These are phyloP conservation scores for Malurus cyaneus DNA, from an alignment of 2,113 vertebrate genomes.

Conservation along the genomic window DNA sequence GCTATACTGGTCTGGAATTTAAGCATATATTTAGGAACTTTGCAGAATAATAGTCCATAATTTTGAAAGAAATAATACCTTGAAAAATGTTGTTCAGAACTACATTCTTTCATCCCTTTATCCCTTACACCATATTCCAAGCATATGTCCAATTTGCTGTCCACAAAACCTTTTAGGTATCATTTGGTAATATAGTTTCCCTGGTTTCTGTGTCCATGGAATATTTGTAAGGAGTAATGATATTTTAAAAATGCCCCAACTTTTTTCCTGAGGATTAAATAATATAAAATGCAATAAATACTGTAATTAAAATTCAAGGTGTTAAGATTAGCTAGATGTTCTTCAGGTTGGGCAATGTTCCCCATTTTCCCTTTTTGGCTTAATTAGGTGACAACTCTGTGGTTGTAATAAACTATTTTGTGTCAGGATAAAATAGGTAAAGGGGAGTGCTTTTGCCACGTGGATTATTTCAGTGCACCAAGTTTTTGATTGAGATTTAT, in stretches of 20 bases:
- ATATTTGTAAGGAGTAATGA: not conserved
- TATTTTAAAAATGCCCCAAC: not conserved
- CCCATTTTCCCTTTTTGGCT: not conserved
- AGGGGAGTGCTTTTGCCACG: not conserved
- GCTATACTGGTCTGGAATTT: not conserved
- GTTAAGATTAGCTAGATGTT: not conserved
- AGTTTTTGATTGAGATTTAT: not conserved
- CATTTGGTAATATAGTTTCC: not conserved
- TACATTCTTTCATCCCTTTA: not conserved
- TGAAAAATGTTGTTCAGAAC: not conserved
- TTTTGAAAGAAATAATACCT: not conserved
- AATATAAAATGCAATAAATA: not conserved
- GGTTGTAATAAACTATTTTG: not conserved
- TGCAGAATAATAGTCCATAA: not conserved
- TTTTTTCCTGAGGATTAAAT: not conserved
- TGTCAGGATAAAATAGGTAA: not conserved
- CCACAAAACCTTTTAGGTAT: not conserved
- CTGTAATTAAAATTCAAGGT: not conserved
- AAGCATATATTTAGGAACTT: not conserved
- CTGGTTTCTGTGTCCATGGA: not conserved
- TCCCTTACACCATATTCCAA: not conserved
- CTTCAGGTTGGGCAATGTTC: not conserved
- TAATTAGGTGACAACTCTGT: not conserved
- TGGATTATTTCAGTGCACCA: not conserved
- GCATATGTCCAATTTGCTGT: not conserved